These are phyloP conservation scores for Vulpes vulpes DNA, from an alignment of 2,113 vertebrate genomes.

Conservation along the genomic window DNA sequence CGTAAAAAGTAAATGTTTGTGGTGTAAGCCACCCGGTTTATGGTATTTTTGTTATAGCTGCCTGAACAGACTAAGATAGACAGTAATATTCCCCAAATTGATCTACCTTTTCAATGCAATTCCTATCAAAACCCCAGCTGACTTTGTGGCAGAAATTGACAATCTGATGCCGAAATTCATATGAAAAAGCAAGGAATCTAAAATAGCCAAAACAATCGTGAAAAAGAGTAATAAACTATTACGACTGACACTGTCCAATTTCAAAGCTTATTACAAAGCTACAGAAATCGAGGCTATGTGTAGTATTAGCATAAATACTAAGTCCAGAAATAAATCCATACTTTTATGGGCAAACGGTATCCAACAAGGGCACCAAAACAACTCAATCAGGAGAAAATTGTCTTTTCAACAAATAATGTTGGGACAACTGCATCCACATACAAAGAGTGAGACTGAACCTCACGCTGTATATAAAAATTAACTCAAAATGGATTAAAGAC, in stretches of 20 bases:
- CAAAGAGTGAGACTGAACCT: not conserved
- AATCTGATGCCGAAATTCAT: constrained; percentile 39
- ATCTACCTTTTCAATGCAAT: constrained; percentile 20
- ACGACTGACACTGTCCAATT: constrained; percentile 5
- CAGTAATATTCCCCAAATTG: not conserved
- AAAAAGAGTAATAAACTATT: constrained; percentile 38
- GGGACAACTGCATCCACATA: not conserved
- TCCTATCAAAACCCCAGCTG: constrained; percentile 29
- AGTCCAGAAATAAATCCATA: not conserved
- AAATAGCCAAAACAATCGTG: constrained; percentile 38
- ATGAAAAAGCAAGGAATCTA: constrained; percentile 49
- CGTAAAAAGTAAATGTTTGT: not conserved
- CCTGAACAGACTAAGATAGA: not conserved
- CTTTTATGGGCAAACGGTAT: not conserved
- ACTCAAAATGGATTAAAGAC: constrained; percentile 36
- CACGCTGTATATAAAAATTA: not conserved
- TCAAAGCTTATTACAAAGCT: constrained; percentile 54
- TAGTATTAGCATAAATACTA: not conserved
- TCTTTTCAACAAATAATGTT: constrained; percentile 45
- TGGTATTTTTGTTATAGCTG: not conserved
- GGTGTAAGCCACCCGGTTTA: not conserved
- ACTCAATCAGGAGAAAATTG: not conserved
- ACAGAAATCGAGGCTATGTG: constrained; percentile 7
- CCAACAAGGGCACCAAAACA: not conserved
- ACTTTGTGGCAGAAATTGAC: not conserved